Base-by-base conservation (phyloP, 2,797 vertebrate genomes). In the Ciconia nigra region DNA sequence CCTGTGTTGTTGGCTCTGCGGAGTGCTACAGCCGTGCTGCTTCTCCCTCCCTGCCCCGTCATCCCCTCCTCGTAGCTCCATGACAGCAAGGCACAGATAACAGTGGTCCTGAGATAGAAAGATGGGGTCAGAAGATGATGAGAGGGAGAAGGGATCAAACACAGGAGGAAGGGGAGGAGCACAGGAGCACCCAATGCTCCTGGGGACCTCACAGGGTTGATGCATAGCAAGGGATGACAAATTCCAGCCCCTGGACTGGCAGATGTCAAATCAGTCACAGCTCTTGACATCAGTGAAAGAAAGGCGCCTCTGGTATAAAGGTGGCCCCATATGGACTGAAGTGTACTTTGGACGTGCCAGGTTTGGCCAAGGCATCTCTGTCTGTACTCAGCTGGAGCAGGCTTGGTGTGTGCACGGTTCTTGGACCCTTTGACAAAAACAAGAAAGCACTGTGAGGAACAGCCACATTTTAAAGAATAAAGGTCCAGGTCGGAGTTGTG, bases 381-480 rank as follows among this genome's bases (percentile, higher is more conserved):
- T 47, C 28, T 67, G 16, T 41, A 16, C 20, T 47, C 21, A 61
- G 21, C 14, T 73, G 52, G 54, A 82, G 8, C 5, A 61, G 47
- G 10, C 37, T 69, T 0, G 0, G 7, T 3, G 2, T 28, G 20
- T 33, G 17, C 1, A 2, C 1, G 3, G 25, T 63, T n/a, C 54
- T 90, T 3, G 4, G 39, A 46, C 15, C 11, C 11, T 24, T 20
- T 15, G 41, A 42, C 11, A 77, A 51, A 66, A 67, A 5, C 49
- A 74, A 21, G 15, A 66, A 5, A 46, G 7, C 4, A 2, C 19
- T 35, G 7, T 47, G 31, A 89, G 28, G 22, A 86, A 18, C 29
- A 44, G 22, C 3, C 44, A 41, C 2, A 2, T 20, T 73, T 72
- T 44, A n/a, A 65, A 66, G 31, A 46, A 14, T 19, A 57, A 71